A percentile compares a stretch with the other conserved stretches of the same genome.
These are phyloP conservation scores for Enteromius trimaculatus DNA, from an alignment of 2,797 vertebrate genomes.

Conservation along the genomic window DNA sequence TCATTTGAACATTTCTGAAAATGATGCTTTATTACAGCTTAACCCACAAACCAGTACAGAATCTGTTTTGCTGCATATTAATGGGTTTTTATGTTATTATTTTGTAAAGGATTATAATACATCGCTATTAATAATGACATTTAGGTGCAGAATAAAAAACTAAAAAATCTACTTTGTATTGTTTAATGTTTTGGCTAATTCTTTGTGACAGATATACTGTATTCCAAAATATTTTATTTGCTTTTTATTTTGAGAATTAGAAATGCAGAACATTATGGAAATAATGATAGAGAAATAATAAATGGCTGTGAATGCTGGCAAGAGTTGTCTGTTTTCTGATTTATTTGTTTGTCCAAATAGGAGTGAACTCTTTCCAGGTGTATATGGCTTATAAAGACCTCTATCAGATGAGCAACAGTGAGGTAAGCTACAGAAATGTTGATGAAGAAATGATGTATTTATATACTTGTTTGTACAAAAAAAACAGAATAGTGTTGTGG, in stretches of 20 bases:
- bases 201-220: no score
- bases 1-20: neutral
- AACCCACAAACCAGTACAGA: no score
- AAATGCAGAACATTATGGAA: neutral
- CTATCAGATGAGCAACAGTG: slow-evolving; percentile 96
- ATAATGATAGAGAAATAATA: neutral
- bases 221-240: no score
- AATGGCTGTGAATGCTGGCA: neutral
- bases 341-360: slow-evolving; percentile 66
- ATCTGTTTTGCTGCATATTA: no score
- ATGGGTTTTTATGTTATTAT: no score
- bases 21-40: neutral
- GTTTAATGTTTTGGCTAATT: neutral
- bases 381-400: slow-evolving; percentile 99
- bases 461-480: neutral
- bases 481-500: neutral
- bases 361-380: slow-evolving; percentile 97
- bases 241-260: neutral
- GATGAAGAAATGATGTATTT: neutral
- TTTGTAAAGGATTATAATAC: no score
- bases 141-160: no score
- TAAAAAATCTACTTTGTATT: neutral
- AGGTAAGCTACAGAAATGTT: slow-evolving; percentile 76
- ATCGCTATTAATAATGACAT: no score
- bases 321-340: neutral